These are phyloP conservation scores for Amphimedon queenslandica DNA, from an alignment of 37 sponge, comb jelly and placozoan species.

Conservation along the genomic window DNA sequence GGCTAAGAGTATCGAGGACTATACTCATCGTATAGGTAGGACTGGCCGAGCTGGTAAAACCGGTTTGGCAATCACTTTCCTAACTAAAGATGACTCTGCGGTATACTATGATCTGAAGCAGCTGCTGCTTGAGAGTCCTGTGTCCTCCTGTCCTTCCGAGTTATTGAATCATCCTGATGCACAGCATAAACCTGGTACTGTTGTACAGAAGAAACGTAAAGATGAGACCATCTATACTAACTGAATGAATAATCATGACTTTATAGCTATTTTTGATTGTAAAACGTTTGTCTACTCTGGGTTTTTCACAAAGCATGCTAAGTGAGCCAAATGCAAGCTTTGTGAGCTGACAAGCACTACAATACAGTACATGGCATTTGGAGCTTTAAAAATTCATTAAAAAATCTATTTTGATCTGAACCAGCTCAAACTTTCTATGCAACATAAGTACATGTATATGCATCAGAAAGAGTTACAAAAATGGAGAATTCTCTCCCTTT, in stretches of 20 bases:
- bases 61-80: slow-evolving; percentile 90
- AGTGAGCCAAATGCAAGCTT: too few species aligned
- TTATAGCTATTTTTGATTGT: too few species aligned
- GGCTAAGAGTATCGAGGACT: slow-evolving; percentile 96
- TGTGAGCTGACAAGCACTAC: too few species aligned
- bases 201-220: slow-evolving; percentile 75
- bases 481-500: too few species aligned
- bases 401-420: too few species aligned
- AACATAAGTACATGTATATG: too few species aligned
- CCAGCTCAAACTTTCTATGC: too few species aligned
- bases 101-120: slow-evolving; percentile 95
- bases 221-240: slow-evolving; percentile 83
- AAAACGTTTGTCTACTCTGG: too few species aligned
- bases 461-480: too few species aligned
- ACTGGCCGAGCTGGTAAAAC: slow-evolving; percentile 94
- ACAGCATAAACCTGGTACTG: slow-evolving; percentile 91
- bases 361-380: too few species aligned
- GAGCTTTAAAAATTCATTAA: too few species aligned
- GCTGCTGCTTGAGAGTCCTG: slow-evolving; percentile 71
- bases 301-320: too few species aligned
- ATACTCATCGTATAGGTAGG: slow-evolving; percentile 96
- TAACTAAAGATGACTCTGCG: slow-evolving; percentile 92
- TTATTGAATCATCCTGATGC: slow-evolving; percentile 95
- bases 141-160: slow-evolving; percentile 89
- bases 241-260: slow-evolving; percentile 1